A percentile compares a stretch with the other conserved stretches of the same genome.
phyloP scores from a whole-genome alignment of 2,797 vertebrate species.

The Nothura maculosa region DNA sequence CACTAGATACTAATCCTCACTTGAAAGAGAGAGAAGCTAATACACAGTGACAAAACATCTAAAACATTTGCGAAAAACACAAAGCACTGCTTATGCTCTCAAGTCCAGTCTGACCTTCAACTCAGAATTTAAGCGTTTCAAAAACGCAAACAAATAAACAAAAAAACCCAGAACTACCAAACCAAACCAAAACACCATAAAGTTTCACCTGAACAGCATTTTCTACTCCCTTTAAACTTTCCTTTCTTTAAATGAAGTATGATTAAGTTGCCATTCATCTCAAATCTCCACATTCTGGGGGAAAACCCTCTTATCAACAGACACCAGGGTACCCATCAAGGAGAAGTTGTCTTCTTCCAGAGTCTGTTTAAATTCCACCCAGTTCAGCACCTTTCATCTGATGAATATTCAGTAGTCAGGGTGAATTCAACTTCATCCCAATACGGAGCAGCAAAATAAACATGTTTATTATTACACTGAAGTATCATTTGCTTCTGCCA shows the following conservation, averaged over 20 bases:
- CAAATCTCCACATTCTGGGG: background rate
- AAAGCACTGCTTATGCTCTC: background rate
- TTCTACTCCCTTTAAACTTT: background rate
- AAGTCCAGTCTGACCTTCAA: background rate
- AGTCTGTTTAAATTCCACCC: background rate
- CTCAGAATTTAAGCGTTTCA: background rate
- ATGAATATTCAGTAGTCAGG: background rate
- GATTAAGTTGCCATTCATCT: background rate
- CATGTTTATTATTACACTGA: background rate
- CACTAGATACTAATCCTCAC: background rate
- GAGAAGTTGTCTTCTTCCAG: background rate
- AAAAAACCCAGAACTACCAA: too few relatives aligned
- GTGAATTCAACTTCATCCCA: background rate
- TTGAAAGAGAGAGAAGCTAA: background rate
- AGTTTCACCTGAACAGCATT: background rate
- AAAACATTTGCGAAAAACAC: background rate
- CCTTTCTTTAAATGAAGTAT: too few relatives aligned
- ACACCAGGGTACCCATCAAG: background rate
- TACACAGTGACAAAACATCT: background rate
- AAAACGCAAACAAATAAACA: too few relatives aligned
- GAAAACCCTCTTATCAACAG: background rate
- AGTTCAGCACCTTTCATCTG: background rate
- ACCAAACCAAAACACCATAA: too few relatives aligned
- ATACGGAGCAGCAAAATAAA: background rate
- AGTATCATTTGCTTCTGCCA: background rate